Conservation (phyloP, 2,888 invertebrate species). For the Polydrusus pterygomalis region DNA sequence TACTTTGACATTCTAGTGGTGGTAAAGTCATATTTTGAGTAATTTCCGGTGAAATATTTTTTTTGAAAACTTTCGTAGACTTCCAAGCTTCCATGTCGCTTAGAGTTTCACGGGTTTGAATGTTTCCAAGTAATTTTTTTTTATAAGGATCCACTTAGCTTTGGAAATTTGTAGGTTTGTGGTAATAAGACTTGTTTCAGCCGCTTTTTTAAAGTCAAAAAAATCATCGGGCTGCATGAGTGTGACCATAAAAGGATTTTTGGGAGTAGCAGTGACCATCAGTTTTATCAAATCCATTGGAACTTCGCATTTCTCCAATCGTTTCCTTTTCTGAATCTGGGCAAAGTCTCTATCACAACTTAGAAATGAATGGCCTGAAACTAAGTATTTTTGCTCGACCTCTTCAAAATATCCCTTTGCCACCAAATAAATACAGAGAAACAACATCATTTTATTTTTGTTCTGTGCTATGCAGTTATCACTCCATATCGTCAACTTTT, state of each 20-base stretch:
- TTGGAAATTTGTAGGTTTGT: too few species aligned
- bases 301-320: slow-evolving; percentile 27
- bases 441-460: slow-evolving; percentile 25
- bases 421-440: slow-evolving; percentile 10
- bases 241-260: slow-evolving; percentile 13
- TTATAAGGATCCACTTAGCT: slow-evolving; percentile 20
- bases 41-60: slow-evolving; percentile 23
- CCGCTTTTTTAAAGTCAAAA: too few species aligned
- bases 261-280: neutral
- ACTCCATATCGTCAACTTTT: slow-evolving; percentile 20
- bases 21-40: slow-evolving; percentile 23
- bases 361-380: slow-evolving; percentile 31
- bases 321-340: slow-evolving; percentile 31
- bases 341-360: slow-evolving; percentile 38
- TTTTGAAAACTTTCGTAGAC: slow-evolving; percentile 21
- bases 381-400: slow-evolving; percentile 22
- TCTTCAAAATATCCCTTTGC: slow-evolving; percentile 21
- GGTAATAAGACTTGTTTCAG: too few species aligned
- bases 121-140: neutral
- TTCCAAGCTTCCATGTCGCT: slow-evolving; percentile 19
- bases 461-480: slow-evolving; percentile 32
- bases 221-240: too few species aligned
- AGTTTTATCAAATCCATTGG: slow-evolving; percentile 34
- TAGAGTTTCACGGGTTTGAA: too few species aligned
- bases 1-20: slow-evolving; percentile 24